phyloP scores from a whole-genome alignment of 2,113 vertebrate species.

The Entosphenus tridentatus region DNA sequence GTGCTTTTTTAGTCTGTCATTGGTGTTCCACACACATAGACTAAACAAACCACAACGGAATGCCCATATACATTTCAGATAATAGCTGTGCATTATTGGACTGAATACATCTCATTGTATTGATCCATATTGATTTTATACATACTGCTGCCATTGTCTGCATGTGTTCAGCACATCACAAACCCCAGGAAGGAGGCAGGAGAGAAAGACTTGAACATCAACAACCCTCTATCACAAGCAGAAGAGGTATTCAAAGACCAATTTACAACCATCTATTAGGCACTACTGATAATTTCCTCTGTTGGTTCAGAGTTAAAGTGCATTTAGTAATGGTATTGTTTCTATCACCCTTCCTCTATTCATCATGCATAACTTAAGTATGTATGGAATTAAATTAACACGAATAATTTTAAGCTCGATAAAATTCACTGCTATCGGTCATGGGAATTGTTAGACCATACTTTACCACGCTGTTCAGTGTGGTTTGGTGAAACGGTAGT shows the following conservation, averaged over 20 bases:
- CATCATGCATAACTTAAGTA: background rate
- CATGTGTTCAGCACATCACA: background rate
- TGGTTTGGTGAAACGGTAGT: too few species aligned
- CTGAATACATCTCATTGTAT: too few species aligned
- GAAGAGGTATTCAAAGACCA: background rate
- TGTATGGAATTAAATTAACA: too few species aligned
- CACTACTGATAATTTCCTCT: background rate
- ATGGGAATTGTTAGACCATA: too few species aligned
- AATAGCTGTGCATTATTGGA: too few species aligned
- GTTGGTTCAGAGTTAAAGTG: background rate
- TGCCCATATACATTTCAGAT: too few species aligned
- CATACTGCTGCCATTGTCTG: background rate
- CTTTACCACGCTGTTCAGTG: too few species aligned
- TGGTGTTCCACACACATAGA: too few species aligned
- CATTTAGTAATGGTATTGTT: background rate
- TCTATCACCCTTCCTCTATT: background rate
- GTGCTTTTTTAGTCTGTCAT: too few species aligned
- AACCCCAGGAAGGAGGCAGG: background rate
- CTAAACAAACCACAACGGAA: too few species aligned
- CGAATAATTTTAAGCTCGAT: too few species aligned
- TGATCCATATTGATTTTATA: background rate
- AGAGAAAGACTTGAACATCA: background rate
- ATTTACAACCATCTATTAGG: background rate
- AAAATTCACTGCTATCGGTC: too few species aligned
- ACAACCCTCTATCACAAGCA: conserved; percentile 3